phyloP scores from a whole-genome alignment of 2,113 vertebrate species.

The Cochlearius cochlearius region DNA sequence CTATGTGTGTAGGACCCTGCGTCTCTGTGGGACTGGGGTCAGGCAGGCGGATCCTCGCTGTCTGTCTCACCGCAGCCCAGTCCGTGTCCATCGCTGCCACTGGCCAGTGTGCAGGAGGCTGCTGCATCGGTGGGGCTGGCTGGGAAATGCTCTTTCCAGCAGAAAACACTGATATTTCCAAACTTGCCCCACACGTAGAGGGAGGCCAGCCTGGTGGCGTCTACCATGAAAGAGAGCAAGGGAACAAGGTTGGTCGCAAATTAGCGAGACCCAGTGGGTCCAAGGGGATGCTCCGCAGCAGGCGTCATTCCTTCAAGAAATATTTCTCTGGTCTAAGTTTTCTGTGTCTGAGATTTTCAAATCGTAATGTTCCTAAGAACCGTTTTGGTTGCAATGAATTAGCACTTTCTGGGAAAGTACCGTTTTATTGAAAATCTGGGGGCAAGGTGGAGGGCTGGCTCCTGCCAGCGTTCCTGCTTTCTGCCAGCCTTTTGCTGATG shows the following conservation, averaged over 20 bases:
- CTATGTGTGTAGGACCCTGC: background rate
- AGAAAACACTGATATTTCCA: background rate
- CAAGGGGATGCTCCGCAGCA: background rate
- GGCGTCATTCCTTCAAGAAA: background rate
- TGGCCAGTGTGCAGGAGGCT: background rate
- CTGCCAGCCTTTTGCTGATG: background rate
- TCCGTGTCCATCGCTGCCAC: background rate
- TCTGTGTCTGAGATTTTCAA: background rate
- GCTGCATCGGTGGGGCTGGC: background rate
- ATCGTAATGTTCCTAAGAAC: background rate
- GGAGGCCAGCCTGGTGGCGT: background rate
- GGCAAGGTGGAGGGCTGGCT: background rate
- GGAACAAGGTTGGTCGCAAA: background rate
- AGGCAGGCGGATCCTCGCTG: background rate
- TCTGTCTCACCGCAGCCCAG: fast-evolving
- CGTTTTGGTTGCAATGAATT: background rate
- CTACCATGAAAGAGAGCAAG: background rate
- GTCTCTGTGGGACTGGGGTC: background rate
- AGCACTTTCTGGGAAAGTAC: background rate
- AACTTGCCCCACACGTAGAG: fast-evolving
- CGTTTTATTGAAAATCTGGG: background rate
- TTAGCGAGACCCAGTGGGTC: background rate
- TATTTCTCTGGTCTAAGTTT: background rate
- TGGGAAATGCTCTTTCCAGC: background rate
- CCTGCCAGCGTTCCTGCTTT: background rate